Percentiles rank a stretch among this genome's conserved stretches.
phyloP scores from a whole-genome alignment of 1,140 invertebrate species.

The Druon quercuslanigerum region DNA sequence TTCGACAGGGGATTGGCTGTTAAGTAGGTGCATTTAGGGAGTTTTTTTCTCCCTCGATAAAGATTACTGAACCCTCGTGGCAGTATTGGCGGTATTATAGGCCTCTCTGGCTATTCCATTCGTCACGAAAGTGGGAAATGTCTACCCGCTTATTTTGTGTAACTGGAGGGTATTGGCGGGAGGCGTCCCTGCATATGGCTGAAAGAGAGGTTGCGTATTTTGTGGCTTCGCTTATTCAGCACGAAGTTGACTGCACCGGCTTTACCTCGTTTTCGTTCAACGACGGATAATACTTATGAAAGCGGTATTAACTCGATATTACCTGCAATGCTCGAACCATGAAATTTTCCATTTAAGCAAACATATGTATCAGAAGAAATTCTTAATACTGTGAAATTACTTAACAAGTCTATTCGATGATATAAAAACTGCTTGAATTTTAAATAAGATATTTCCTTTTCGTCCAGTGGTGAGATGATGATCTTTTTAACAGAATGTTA shows the following conservation, averaged over 20 bases:
- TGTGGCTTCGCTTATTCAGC: constrained; percentile 9
- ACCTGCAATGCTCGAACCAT: not conserved
- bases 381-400: not conserved
- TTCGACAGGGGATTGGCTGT: too few species aligned
- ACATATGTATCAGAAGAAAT: not conserved
- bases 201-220: constrained; percentile 12
- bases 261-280: constrained; percentile 16
- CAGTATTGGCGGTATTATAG: constrained; percentile 8
- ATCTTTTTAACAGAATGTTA: too few species aligned
- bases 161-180: not conserved
- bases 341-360: not conserved
- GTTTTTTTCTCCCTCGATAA: constrained; percentile 2
- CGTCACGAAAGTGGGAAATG: constrained; percentile 15
- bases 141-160: constrained; percentile 15
- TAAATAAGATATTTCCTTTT: too few species aligned
- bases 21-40: not conserved
- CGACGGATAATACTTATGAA: constrained; percentile 6
- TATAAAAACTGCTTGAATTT: too few species aligned
- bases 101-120: constrained; percentile 2
- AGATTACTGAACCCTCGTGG: not conserved
- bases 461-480: too few species aligned
- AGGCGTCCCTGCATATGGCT: constrained; percentile 8
- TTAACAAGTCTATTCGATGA: too few species aligned
- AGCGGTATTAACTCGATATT: constrained; percentile 7
- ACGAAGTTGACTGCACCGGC: not conserved